These are phyloP conservation scores for Sander lucioperca DNA, from an alignment of 2,113 vertebrate species.

Conservation along the genomic window DNA sequence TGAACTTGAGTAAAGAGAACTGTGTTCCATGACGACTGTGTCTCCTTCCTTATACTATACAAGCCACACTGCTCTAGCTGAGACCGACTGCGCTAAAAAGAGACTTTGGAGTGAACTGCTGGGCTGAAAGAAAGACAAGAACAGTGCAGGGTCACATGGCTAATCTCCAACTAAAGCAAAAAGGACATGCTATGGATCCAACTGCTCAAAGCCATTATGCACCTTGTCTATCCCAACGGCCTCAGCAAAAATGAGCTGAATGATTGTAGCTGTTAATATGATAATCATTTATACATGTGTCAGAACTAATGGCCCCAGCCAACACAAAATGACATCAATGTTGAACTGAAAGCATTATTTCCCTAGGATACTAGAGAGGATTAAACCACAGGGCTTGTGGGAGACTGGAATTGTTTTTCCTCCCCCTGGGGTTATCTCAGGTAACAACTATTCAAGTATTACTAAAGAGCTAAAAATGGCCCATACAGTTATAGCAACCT, in stretches of 20 bases:
- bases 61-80: neutral
- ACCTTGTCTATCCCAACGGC: conserved; percentile 52
- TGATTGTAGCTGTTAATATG: conserved; percentile 76
- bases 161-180: conserved; percentile 45
- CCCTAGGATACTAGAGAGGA: conserved; percentile 72
- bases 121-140: neutral
- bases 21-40: conserved; percentile 15
- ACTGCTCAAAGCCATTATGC: conserved; percentile 64
- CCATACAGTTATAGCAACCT: conserved; percentile 67
- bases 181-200: conserved; percentile 63
- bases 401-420: conserved; percentile 76
- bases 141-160: conserved; percentile 23
- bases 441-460: conserved; percentile 77
- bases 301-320: conserved; percentile 72
- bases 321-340: conserved; percentile 73
- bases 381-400: conserved; percentile 72
- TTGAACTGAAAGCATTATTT: conserved; percentile 72
- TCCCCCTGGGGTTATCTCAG: conserved; percentile 76
- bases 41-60: neutral
- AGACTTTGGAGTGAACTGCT: neutral
- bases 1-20: conserved; percentile 40
- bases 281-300: conserved; percentile 81
- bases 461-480: conserved; percentile 81
- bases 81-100: neutral
- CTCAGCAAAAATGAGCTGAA: conserved; percentile 67